phyloP scores from a whole-genome alignment of 2,888 invertebrate species.

The Hermodice carunculata region DNA sequence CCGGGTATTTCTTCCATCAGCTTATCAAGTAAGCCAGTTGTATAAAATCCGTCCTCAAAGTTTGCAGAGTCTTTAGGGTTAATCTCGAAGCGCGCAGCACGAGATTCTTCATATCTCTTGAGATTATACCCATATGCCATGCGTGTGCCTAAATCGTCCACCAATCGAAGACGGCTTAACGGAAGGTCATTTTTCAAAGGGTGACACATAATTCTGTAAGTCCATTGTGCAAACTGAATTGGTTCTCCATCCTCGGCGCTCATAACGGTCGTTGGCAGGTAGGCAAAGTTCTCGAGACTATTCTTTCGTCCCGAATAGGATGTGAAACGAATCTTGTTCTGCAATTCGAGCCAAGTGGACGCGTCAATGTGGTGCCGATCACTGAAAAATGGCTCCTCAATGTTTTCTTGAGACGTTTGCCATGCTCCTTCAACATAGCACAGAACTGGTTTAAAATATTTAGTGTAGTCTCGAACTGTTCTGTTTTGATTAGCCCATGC shows the following conservation, averaged over 20 bases:
- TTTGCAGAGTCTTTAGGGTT: no score
- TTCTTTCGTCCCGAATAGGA: background rate
- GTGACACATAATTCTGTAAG: slow-evolving; percentile 50
- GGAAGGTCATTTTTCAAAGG: slow-evolving; percentile 38
- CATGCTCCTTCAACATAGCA: slow-evolving; percentile 60
- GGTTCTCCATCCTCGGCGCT: background rate
- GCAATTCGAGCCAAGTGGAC: background rate
- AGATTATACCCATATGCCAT: no score
- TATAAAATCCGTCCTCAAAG: no score
- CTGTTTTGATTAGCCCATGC: slow-evolving; percentile 53
- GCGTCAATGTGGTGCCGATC: background rate
- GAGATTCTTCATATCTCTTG: no score
- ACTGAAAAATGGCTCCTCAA: slow-evolving; percentile 4
- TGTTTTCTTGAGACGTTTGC: slow-evolving; percentile 45
- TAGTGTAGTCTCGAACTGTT: slow-evolving; percentile 46
- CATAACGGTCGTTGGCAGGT: background rate
- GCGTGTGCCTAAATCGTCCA: no score
- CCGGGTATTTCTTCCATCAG: slow-evolving; percentile 1
- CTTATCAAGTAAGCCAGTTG: background rate
- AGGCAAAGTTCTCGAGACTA: background rate
- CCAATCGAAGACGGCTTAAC: slow-evolving; percentile 26
- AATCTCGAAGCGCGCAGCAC: no score
- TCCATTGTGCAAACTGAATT: slow-evolving; percentile 22
- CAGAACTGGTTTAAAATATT: slow-evolving; percentile 56
- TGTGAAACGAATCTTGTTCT: slow-evolving; percentile 7